Base-by-base conservation (phyloP, 2,888 invertebrate genomes). In the Synanthedon andrenaeformis region DNA sequence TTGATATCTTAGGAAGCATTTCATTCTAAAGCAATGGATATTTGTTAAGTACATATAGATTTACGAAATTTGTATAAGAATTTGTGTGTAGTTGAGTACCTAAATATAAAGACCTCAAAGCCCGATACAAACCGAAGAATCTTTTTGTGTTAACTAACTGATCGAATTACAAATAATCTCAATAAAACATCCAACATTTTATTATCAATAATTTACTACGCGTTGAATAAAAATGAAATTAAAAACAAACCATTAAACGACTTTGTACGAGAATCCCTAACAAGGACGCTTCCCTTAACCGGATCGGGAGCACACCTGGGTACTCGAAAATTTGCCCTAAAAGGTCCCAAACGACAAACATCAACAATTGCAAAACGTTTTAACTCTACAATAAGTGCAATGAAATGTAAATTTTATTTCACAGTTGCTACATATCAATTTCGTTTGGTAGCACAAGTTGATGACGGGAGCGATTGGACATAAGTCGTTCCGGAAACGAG, bases 281-380 rank as follows among this genome's bases (percentile, higher is more conserved):
- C 87, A 86, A 86, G 85, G 85, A 81, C 77, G 82, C 81, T 81
- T 82, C 83, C 82, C 84, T 86, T 87, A 85, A 86, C 86, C 82
- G 85, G 85, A 84, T 85, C 84, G 84, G 84, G 85, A 85, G 81
- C 87, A 84, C 87, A 87, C 87, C 87, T 87, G 87, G 87, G 87
- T 79, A 85, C 87, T 85, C 82, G 74, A 85, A n/a, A 82, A 79
- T 78, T 79, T 79, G 75, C 75, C 79, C 74, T 77, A 83, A 84
- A 86, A 86, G 83, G 85, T 82, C 86, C 76, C 81, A 87, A 83
- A 81, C 86, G 86, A 83, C 87, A 79, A 51, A 42, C 41, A 28
- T 17, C 13, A 54, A 52, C 52, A 58, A 53, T 51, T 59, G 17
- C 55, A 57, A 63, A 77, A 75, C 51, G 74, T 52, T 65, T 53